These are phyloP conservation scores for Smutsia gigantea DNA, from an alignment of 2,797 vertebrate genomes.

Conservation along the genomic window DNA sequence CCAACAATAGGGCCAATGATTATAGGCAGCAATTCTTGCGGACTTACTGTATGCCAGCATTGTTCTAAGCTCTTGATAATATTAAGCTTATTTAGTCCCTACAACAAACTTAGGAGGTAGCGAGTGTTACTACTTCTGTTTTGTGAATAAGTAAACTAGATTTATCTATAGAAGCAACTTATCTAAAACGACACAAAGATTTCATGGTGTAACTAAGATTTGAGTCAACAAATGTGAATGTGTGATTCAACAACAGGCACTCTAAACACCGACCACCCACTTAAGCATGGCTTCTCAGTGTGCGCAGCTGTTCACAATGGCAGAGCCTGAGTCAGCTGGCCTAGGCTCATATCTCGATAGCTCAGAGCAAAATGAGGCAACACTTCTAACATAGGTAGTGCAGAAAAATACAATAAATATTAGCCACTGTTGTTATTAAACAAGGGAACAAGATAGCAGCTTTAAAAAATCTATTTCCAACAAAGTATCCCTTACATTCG, in stretches of 20 bases:
- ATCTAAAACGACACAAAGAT: not conserved
- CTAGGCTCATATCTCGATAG: not conserved
- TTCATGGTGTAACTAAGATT: not conserved
- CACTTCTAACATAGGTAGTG: not conserved
- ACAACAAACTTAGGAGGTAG: not conserved
- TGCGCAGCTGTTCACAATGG: not conserved
- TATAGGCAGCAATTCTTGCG: not conserved
- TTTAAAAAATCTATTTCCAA: not conserved
- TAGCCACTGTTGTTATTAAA: not conserved
- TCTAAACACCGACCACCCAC: not conserved
- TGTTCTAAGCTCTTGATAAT: slow-evolving; percentile 3
- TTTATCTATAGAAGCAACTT: not conserved
- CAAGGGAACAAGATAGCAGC: not conserved
- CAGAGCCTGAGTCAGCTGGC: not conserved
- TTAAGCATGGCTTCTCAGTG: not conserved
- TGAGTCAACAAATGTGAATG: not conserved
- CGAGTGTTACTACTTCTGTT: slow-evolving; percentile 25
- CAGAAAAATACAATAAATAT: not conserved
- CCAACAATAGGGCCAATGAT: not conserved
- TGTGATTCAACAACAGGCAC: not conserved
- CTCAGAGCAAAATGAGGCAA: slow-evolving; percentile 20
- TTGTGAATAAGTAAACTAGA: not conserved
- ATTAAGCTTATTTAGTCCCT: slow-evolving; percentile 14
- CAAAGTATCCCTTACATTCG: not conserved
- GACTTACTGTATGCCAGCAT: not conserved